phyloP scores from a whole-genome alignment of 2,797 vertebrate genomes.

The Phyllotis vaccarum region DNA sequence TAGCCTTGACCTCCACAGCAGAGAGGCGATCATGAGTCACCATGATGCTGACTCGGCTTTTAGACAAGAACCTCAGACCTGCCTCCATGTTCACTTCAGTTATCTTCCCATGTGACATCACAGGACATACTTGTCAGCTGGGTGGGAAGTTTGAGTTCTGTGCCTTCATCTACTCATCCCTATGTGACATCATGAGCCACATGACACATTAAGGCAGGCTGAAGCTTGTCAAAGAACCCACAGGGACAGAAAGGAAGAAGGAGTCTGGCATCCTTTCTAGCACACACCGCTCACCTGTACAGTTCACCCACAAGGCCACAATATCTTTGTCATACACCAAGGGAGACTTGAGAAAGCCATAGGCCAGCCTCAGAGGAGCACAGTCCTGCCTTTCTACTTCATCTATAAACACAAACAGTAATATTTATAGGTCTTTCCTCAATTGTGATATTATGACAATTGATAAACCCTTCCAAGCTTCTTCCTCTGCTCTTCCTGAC shows the following conservation, averaged over 20 bases:
- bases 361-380: no score
- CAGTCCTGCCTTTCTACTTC: background rate
- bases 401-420: background rate
- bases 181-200: background rate
- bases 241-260: background rate
- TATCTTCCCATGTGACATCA: background rate
- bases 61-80: background rate
- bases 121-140: background rate
- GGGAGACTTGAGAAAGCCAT: background rate
- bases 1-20: accelerated
- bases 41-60: background rate
- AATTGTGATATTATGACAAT: slow-evolving; percentile 74
- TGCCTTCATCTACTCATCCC: background rate
- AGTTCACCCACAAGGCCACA: background rate
- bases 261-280: background rate
- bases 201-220: background rate
- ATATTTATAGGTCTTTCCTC: slow-evolving; percentile 49
- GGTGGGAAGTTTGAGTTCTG: background rate
- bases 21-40: background rate
- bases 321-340: no score
- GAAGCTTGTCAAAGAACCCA: background rate
- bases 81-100: background rate
- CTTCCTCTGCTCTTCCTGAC: slow-evolving; percentile 75
- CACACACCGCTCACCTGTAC: accelerated
- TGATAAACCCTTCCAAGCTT: slow-evolving; percentile 69